Evolutionary conservation across 2,113 vertebrate species (phyloP).

Genomic region (Callospermophilus lateralis): DNA sequence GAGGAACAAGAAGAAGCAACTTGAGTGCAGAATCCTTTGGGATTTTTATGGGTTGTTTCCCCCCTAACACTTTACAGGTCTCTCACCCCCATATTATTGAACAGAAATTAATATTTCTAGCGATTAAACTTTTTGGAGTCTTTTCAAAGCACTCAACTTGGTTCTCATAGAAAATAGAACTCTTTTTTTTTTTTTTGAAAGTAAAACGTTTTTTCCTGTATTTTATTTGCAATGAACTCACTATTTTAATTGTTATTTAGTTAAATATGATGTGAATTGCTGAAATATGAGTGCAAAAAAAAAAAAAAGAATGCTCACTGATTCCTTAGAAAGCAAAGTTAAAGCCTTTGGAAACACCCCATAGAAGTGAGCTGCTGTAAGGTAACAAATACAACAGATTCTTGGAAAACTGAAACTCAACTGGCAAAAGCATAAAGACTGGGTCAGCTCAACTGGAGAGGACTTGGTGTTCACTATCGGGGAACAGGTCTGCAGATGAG

Average conservation of each 20-base stretch:
- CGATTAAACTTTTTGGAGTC: not conserved
- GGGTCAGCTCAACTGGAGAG: not conserved
- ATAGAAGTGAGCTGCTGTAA: not conserved
- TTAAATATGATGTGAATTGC: not conserved
- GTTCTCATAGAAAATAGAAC: slow-evolving; percentile 21
- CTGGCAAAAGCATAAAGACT: not conserved
- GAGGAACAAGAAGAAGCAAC: not conserved
- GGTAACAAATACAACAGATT: not conserved
- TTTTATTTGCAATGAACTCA: not conserved
- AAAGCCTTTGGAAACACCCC: not conserved
- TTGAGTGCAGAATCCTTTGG: not conserved
- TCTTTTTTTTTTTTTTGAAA: not conserved
- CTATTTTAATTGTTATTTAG: not conserved
- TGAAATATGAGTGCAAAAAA: not conserved
- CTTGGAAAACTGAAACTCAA: not conserved
- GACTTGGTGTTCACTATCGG: not conserved
- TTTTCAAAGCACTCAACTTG: slow-evolving; percentile 32
- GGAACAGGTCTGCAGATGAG: not conserved
- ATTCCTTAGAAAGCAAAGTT: not conserved
- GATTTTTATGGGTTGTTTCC: not conserved
- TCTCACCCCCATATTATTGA: not conserved
- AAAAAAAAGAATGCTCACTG: not conserved
- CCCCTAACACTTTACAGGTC: not conserved
- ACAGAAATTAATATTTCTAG: not conserved
- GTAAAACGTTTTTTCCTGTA: not conserved